Evolutionary conservation across 2,888 invertebrate species (phyloP).

Genomic region (Sturmia bella): DNA sequence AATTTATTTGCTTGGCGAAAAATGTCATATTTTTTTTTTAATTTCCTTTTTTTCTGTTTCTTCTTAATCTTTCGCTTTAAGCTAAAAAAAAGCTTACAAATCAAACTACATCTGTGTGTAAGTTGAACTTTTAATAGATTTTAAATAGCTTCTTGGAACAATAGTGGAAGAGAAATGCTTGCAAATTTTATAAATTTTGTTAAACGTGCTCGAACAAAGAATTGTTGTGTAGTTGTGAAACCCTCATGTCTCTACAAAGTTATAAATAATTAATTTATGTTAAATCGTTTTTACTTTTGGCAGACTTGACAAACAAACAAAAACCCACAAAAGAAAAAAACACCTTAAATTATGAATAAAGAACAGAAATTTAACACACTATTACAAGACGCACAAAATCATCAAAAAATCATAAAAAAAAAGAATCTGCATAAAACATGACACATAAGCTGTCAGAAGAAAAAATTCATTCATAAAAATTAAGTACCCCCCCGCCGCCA

Average conservation of each 20-base stretch:
- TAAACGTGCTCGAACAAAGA: background rate
- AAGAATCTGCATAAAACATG: conserved; percentile 33
- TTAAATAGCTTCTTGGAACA: too few relatives aligned
- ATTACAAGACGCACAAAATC: conserved; percentile 8
- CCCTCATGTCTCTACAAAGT: conserved; percentile 10
- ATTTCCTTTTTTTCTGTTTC: too few relatives aligned
- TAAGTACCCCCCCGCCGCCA: conserved; percentile 8
- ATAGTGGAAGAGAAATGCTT: conserved; percentile 19
- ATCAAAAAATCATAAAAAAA: too few relatives aligned
- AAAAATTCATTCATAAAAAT: conserved; percentile 64
- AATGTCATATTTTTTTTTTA: too few relatives aligned
- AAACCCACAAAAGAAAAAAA: conserved; percentile 36
- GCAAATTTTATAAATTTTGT: conserved; percentile 9
- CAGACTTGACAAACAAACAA: background rate
- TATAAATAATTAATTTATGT: conserved; percentile 64
- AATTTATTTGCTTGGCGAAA: too few relatives aligned
- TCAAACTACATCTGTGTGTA: too few relatives aligned
- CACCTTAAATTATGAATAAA: conserved; percentile 18
- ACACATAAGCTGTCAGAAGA: conserved; percentile 58
- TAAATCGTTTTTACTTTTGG: conserved; percentile 35
- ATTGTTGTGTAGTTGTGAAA: background rate
- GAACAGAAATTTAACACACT: conserved; percentile 26
- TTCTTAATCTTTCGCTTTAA: too few relatives aligned
- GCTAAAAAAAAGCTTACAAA: too few relatives aligned
- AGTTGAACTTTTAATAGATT: too few relatives aligned